phyloP scores from a whole-genome alignment of 2,888 invertebrate species.

The Aromia moschata region DNA sequence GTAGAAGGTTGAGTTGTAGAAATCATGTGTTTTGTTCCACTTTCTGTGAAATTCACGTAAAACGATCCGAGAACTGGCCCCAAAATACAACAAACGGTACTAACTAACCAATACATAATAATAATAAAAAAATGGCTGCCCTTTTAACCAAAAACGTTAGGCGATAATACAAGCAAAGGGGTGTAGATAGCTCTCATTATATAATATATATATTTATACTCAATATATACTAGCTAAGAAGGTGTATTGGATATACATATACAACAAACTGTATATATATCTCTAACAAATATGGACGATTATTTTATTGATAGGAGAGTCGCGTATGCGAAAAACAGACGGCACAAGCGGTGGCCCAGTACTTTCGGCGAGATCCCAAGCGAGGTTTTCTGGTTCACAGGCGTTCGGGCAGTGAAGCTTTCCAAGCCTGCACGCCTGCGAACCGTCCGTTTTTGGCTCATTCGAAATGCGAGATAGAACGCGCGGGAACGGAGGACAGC shows the following conservation, averaged over 20 bases:
- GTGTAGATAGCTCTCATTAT: constrained; percentile 38
- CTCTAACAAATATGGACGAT: constrained; percentile 61
- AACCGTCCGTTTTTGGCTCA: too few species aligned
- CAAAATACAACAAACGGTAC: constrained; percentile 28
- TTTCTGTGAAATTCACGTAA: too few species aligned
- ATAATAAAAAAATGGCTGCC: constrained; percentile 32
- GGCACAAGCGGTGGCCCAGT: neutral
- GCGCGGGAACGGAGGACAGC: constrained; percentile 7
- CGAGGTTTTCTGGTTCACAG: too few species aligned
- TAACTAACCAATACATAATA: constrained; percentile 10
- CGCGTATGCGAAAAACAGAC: constrained; percentile 17
- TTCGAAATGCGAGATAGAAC: neutral
- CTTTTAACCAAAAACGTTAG: constrained; percentile 28
- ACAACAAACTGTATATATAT: constrained; percentile 50
- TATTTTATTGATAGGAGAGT: constrained; percentile 58
- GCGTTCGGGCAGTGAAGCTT: too few species aligned
- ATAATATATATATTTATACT: constrained; percentile 35
- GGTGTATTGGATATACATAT: constrained; percentile 50
- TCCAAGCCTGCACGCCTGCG: too few species aligned
- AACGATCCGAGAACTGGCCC: too few species aligned
- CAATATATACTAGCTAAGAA: constrained; percentile 53
- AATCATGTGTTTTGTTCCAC: too few species aligned
- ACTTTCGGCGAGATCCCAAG: too few species aligned
- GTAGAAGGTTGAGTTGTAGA: too few species aligned
- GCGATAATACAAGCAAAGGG: constrained; percentile 37